These are phyloP conservation scores for Arenicola marina DNA, from an alignment of 2,888 invertebrate species.

Conservation along the genomic window DNA sequence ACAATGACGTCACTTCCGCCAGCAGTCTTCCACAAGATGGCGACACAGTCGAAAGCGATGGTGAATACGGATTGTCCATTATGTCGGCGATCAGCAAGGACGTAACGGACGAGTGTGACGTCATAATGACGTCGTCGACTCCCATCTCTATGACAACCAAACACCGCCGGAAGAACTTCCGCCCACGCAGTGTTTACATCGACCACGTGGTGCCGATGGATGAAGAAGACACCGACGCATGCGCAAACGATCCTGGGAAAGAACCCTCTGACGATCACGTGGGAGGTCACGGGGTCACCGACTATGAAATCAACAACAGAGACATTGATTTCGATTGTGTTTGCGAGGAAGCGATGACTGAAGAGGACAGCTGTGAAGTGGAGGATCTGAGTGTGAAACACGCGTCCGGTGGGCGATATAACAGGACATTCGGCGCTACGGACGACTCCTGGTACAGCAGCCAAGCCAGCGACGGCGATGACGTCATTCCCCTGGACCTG, in stretches of 20 bases:
- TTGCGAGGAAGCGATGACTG: slow-evolving; percentile 10
- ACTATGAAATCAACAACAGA: slow-evolving; percentile 44
- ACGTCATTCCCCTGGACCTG: background rate
- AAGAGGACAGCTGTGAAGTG: slow-evolving; percentile 19
- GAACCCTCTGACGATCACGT: too few species aligned
- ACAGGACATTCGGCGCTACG: background rate
- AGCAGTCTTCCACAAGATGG: background rate
- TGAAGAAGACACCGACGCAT: too few species aligned
- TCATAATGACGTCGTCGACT: background rate
- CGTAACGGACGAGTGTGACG: background rate
- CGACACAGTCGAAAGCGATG: background rate
- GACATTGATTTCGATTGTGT: slow-evolving; percentile 40
- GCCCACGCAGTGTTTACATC: slow-evolving; percentile 72
- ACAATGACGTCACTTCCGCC: background rate
- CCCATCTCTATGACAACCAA: slow-evolving; percentile 63
- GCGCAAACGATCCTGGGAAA: too few species aligned
- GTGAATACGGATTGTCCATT: background rate
- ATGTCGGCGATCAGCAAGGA: background rate
- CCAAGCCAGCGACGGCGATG: background rate
- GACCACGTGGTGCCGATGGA: background rate
- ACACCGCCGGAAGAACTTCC: slow-evolving; percentile 79
- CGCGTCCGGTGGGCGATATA: background rate
- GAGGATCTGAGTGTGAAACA: background rate
- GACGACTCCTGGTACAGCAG: background rate
- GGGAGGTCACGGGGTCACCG: slow-evolving; percentile 43